These are phyloP conservation scores for Octodon degus DNA, from an alignment of 2,113 vertebrate species.

Conservation along the genomic window DNA sequence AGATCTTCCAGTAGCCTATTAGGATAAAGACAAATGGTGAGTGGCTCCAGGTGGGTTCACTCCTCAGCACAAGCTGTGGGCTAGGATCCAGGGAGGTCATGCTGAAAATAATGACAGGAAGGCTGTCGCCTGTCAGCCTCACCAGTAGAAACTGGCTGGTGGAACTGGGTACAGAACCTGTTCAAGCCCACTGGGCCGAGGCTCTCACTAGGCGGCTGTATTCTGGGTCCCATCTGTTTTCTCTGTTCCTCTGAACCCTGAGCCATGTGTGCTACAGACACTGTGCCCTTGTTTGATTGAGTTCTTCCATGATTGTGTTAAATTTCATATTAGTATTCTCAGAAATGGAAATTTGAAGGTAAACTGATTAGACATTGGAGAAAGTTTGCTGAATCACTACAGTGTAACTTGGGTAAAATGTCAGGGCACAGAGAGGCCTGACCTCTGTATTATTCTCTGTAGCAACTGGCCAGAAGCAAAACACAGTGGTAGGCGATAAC, in stretches of 20 bases:
- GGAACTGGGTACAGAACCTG: background rate
- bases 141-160: background rate
- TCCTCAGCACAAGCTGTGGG: background rate
- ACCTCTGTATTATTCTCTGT: background rate
- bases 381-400: slow-evolving; percentile 18
- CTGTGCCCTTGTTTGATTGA: slow-evolving; percentile 3
- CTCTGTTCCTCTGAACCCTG: background rate
- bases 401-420: background rate
- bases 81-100: background rate
- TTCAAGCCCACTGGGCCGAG: background rate
- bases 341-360: slow-evolving; percentile 44
- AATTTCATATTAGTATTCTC: background rate
- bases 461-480: background rate
- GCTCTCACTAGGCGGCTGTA: background rate
- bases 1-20: background rate
- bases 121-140: background rate
- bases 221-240: background rate
- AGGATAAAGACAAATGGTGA: background rate
- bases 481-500: background rate
- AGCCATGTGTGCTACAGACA: background rate
- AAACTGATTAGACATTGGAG: slow-evolving; percentile 11
- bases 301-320: slow-evolving; percentile 40
- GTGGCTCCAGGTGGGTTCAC: background rate
- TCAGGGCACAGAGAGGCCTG: background rate
- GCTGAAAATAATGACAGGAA: background rate